Evolutionary conservation across 2,797 vertebrate species (phyloP), one percentile per base, ranked within the genome.

Genomic region (Helarctos malayanus): DNA sequence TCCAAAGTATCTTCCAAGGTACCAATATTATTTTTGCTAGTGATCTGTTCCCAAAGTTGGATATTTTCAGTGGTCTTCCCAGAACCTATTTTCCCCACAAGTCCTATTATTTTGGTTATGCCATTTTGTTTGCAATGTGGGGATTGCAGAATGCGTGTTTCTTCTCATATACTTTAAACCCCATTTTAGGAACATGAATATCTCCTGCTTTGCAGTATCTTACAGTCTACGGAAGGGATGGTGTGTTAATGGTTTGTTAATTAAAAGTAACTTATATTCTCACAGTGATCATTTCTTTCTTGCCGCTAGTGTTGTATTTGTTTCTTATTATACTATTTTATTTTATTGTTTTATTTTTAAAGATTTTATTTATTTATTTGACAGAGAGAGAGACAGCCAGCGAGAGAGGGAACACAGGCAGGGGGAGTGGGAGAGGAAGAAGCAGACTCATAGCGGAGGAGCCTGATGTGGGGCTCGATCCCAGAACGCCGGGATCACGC

Each of bases 211-310:
- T 95, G n/a, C 27, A 63, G 18, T 54, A 19, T 56, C 14, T 75
- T 75, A 57, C 68, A 56, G 61, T 89, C n/a, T 89, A 45, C 79
- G 52, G 27, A 95, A 68, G 3, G 12, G 59, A 27, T 4, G 35
- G 3, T 88, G 6, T 87, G 3, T 95, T n/a, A 79, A 19, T 80
- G 27, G 38, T 79, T 79, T 89, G 38, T 89, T 83, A 94, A 81
- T 80, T 85, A 45, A 71, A 69, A 96, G n/a, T 76, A 82, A 89
- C 41, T 35, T 89, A 18, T 38, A 87, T 93, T n/a, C 54, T 97
- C 57, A 83, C n/a, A 92, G 19, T 95, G n/a, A 92, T 47, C 3
- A 12, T 80, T 71, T 75, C 11, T 79, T 95, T 95, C 92, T 76
- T 57, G 19, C 38, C 3, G 35, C 18, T 57, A 8, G 54, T 82